Conservation (phyloP, 2,113 vertebrate species). For the Peromyscus californicus region DNA sequence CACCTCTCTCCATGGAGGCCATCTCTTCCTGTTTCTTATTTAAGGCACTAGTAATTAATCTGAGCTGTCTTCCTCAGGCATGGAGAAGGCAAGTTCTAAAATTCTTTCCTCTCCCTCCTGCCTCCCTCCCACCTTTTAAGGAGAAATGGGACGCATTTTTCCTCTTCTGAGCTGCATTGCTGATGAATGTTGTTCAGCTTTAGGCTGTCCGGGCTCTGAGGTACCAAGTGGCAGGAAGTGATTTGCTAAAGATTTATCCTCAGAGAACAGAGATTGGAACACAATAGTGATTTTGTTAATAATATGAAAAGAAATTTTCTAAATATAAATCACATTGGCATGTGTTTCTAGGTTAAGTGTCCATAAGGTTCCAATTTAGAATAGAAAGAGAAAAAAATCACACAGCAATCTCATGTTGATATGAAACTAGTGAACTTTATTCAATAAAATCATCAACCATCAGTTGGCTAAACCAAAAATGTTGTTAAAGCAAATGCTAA, state of each 20-base stretch:
- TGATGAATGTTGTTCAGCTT: not conserved
- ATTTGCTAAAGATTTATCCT: constrained; percentile 77
- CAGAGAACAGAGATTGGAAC: constrained; percentile 79
- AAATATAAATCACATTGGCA: constrained; percentile 83
- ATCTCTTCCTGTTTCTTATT: constrained; percentile 72
- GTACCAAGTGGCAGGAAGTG: constrained; percentile 80
- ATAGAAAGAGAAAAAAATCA: constrained; percentile 51
- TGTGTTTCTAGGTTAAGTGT: constrained; percentile 83
- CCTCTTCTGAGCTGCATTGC: not conserved
- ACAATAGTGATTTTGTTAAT: constrained; percentile 80
- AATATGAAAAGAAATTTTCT: constrained; percentile 81
- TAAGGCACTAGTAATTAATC: constrained; percentile 72
- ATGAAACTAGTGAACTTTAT: constrained; percentile 54
- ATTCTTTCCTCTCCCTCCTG: constrained; percentile 58
- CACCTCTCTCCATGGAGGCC: not conserved
- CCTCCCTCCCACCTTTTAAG: not conserved
- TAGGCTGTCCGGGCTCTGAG: constrained; percentile 72
- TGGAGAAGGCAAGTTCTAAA: constrained; percentile 57
- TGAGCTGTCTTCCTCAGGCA: constrained; percentile 65
- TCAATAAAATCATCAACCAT: constrained; percentile 49
- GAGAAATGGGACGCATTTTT: constrained; percentile 22
- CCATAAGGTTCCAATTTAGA: constrained; percentile 85
- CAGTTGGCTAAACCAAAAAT: constrained; percentile 49
- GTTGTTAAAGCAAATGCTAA: constrained; percentile 47
- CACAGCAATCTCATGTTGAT: constrained; percentile 56